These are phyloP conservation scores for Ifrita kowaldi DNA, from an alignment of 2,113 vertebrate genomes.

Conservation along the genomic window DNA sequence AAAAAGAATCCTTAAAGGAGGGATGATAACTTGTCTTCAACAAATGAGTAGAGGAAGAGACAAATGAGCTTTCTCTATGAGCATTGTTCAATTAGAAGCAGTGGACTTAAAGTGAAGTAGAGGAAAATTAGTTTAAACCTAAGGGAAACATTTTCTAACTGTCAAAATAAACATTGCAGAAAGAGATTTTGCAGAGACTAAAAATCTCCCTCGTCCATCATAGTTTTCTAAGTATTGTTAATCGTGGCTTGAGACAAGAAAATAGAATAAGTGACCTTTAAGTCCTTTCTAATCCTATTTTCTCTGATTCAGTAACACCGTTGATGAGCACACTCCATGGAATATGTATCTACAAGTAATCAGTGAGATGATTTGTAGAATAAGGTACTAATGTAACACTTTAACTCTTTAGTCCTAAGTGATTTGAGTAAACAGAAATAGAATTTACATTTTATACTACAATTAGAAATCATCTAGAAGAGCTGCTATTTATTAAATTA, in stretches of 20 bases:
- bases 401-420: conserved; percentile 9
- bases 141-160: background rate
- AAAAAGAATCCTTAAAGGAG: background rate
- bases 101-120: background rate
- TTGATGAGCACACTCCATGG: background rate
- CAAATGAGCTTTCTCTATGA: background rate
- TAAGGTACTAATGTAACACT: background rate
- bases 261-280: background rate
- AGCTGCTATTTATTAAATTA: conserved; percentile 36
- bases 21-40: background rate
- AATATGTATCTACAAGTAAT: conserved; percentile 9
- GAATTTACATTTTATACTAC: background rate
- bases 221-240: background rate
- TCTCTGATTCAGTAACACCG: background rate
- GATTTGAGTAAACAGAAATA: conserved; percentile 33
- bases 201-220: background rate
- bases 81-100: background rate
- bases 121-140: background rate
- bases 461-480: conserved; percentile 17
- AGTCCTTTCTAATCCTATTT: background rate
- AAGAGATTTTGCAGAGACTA: background rate
- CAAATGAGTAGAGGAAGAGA: background rate
- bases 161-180: background rate
- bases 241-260: background rate
- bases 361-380: conserved; percentile 5